Conservation (phyloP, 2,888 invertebrate species). For the Drosophila fulvimacula region DNA sequence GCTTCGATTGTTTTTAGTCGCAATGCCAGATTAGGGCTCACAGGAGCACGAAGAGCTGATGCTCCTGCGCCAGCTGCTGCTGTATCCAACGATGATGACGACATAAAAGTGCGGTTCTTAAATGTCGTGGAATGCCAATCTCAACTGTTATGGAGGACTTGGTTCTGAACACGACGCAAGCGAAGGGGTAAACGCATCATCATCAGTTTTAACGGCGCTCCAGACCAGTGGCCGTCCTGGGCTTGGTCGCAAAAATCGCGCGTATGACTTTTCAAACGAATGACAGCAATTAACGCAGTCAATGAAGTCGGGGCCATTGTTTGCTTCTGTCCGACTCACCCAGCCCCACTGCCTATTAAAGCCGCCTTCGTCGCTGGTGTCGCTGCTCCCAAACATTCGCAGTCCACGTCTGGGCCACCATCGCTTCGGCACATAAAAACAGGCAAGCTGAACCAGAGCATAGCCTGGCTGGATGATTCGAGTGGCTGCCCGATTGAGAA, state of each 20-base stretch:
- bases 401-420: conserved; percentile 24
- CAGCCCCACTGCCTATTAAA: conserved; percentile 57
- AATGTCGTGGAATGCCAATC: conserved; percentile 49
- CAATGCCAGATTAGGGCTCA: conserved; percentile 53
- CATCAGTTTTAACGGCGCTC: conserved; percentile 72
- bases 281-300: conserved; percentile 80
- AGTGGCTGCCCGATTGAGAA: conserved; percentile 32
- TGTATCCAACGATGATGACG: conserved; percentile 41
- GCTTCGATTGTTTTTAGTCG: conserved; percentile 52
- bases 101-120: conserved; percentile 52
- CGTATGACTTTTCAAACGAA: conserved; percentile 78
- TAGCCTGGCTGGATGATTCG: conserved; percentile 13
- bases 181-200: conserved; percentile 72
- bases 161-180: conserved; percentile 36
- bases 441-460: conserved; percentile 25
- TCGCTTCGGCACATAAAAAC: conserved; percentile 70
- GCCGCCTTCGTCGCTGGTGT: conserved; percentile 36
- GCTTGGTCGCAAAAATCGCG: conserved; percentile 53
- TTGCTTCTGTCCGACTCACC: conserved; percentile 41
- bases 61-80: neutral
- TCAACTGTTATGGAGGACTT: conserved; percentile 52
- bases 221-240: conserved; percentile 26
- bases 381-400: conserved; percentile 47
- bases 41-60: conserved; percentile 7
- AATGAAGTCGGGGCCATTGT: conserved; percentile 71